These are phyloP conservation scores for Daptonema setosum DNA, from an alignment of 2,888 invertebrate species.

Conservation along the genomic window DNA sequence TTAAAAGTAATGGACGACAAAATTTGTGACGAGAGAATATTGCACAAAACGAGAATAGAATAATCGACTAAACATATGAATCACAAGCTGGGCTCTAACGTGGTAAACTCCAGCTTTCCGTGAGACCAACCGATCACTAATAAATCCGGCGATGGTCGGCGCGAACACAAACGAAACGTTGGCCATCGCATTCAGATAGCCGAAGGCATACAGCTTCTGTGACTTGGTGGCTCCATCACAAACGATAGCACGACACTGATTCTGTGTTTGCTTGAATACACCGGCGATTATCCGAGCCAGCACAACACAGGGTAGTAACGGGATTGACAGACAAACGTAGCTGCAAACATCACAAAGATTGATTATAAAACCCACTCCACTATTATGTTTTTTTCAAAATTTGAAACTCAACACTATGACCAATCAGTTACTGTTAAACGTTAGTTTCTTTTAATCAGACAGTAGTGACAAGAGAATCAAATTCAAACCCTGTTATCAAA, in stretches of 20 bases:
- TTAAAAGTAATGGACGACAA: too few relatives aligned
- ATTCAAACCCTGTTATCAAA: too few relatives aligned
- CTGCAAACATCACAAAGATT: not conserved
- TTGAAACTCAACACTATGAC: not conserved
- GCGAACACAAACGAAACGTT: conserved; percentile 8
- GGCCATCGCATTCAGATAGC: conserved; percentile 8
- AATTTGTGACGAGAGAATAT: too few relatives aligned
- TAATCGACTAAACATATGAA: too few relatives aligned
- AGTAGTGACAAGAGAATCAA: too few relatives aligned
- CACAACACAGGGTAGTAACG: not conserved
- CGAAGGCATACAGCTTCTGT: conserved; percentile 4
- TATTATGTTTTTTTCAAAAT: too few relatives aligned
- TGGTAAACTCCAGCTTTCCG: too few relatives aligned
- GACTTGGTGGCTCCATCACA: not conserved
- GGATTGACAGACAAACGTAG: not conserved
- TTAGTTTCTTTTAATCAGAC: too few relatives aligned
- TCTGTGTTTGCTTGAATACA: conserved; percentile 11
- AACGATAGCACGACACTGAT: conserved; percentile 6
- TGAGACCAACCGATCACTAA: not conserved
- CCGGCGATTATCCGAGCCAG: conserved; percentile 2
- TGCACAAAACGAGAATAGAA: too few relatives aligned
- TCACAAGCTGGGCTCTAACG: too few relatives aligned
- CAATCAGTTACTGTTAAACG: too few relatives aligned
- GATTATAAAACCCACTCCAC: not conserved
- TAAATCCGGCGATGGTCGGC: conserved; percentile 5